Percentiles rank a stretch among this genome's conserved stretches.
phyloP scores from a whole-genome alignment of 2,113 vertebrate genomes.

The Oreotrochilus melanogaster region DNA sequence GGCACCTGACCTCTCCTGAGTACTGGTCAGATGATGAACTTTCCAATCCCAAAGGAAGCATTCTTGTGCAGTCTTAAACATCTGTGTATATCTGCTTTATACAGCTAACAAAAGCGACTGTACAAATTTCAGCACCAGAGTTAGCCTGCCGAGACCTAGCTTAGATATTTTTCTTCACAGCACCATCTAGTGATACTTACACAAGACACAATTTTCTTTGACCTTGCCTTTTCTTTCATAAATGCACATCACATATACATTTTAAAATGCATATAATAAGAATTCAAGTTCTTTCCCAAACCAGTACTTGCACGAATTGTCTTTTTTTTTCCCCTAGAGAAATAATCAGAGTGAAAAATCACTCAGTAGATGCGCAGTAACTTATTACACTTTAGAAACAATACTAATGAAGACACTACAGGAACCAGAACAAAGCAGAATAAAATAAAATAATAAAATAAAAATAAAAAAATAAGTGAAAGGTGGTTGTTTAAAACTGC shows the following conservation, averaged over 20 bases:
- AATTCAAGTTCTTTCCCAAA: not conserved
- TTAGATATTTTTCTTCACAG: constrained; percentile 56
- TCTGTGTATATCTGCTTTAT: not conserved
- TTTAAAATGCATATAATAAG: not conserved
- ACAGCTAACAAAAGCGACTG: not conserved
- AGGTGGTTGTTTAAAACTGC: not conserved
- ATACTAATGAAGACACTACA: not conserved
- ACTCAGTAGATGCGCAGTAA: not conserved
- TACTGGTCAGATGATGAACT: not conserved
- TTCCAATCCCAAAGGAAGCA: not conserved
- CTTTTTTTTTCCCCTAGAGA: fast-evolving
- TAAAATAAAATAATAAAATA: not conserved
- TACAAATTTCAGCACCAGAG: not conserved
- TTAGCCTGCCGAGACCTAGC: not conserved
- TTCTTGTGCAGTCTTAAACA: not conserved
- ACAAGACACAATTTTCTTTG: not conserved
- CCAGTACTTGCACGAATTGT: not conserved
- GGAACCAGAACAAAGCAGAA: not conserved
- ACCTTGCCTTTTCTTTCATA: not conserved
- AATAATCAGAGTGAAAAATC: not conserved
- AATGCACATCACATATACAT: fast-evolving
- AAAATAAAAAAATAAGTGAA: not conserved
- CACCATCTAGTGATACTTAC: constrained; percentile 59
- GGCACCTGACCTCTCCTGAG: not conserved
- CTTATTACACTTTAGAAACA: not conserved